Evolutionary conservation across 1,140 invertebrate genomes (phyloP).

Genomic region (Chionoecetes opilio): DNA sequence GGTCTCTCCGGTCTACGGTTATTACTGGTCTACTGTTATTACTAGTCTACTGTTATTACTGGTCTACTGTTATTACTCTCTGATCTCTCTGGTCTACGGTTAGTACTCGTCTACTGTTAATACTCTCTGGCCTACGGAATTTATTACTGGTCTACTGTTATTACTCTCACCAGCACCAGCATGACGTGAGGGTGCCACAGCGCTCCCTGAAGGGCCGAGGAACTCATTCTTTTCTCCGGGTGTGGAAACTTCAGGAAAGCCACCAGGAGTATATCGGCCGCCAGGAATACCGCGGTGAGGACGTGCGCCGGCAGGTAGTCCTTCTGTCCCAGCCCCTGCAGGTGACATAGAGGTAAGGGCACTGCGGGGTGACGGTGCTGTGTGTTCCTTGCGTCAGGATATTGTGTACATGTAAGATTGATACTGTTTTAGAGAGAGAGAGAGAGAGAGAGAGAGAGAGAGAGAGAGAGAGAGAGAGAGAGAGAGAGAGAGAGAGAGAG

Average conservation of each 20-base stretch:
- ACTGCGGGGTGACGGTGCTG: background rate
- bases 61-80: too few relatives aligned
- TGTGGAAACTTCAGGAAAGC: slow-evolving; percentile 1
- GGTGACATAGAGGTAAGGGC: background rate
- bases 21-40: too few relatives aligned
- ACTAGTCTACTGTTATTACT: too few relatives aligned
- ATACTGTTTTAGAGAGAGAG: background rate
- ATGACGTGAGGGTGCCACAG: slow-evolving; percentile 45
- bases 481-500: too few relatives aligned
- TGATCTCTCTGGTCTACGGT: too few relatives aligned
- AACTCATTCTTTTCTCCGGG: slow-evolving; percentile 16
- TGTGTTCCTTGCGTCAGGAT: too few relatives aligned
- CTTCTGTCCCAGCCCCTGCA: background rate
- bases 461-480: too few relatives aligned
- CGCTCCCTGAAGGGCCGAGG: background rate
- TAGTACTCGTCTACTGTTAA: too few relatives aligned
- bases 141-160: too few relatives aligned
- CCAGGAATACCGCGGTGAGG: slow-evolving; percentile 58
- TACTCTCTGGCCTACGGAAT: too few relatives aligned
- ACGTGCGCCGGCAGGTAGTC: slow-evolving; percentile 69
- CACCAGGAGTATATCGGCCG: slow-evolving; percentile 53
- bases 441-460: background rate
- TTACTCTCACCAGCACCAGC: slow-evolving; percentile 54
- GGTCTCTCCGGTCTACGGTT: too few relatives aligned
- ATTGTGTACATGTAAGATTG: too few relatives aligned